Evolutionary conservation across 2,888 invertebrate genomes (phyloP).

Genomic region (Drosophila falleni): DNA sequence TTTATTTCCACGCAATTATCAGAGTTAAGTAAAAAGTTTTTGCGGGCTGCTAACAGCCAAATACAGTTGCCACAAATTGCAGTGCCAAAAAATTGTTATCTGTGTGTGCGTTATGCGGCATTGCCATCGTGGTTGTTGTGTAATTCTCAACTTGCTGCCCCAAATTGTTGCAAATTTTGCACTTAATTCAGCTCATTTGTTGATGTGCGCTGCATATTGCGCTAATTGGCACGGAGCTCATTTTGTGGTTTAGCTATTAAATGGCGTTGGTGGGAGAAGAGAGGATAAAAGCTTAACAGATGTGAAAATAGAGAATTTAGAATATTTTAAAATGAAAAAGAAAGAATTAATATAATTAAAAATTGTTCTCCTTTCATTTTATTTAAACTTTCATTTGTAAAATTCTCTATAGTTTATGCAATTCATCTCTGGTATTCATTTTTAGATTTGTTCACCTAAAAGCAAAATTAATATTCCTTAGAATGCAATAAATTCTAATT

Average conservation of each 20-base stretch:
- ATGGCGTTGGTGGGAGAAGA: not conserved
- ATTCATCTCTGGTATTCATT: no score
- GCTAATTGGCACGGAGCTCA: constrained; percentile 50
- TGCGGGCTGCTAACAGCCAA: constrained; percentile 34
- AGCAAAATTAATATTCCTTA: not conserved
- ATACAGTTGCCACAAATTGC: constrained; percentile 60
- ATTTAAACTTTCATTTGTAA: not conserved
- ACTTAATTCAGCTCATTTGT: constrained; percentile 59
- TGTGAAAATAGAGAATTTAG: constrained; percentile 1
- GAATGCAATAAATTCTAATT: not conserved
- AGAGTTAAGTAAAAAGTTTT: constrained; percentile 68
- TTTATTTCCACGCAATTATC: constrained; percentile 51
- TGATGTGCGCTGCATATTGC: constrained; percentile 28
- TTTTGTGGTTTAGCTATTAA: constrained; percentile 33
- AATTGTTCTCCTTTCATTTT: not conserved
- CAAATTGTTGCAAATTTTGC: constrained; percentile 42
- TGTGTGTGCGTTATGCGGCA: constrained; percentile 16
- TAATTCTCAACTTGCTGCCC: constrained; percentile 32
- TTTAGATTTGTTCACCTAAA: not conserved
- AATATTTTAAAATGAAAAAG: not conserved
- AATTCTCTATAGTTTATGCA: no score
- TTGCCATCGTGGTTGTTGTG: constrained; percentile 10
- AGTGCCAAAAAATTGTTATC: constrained; percentile 34
- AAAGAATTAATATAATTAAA: not conserved
- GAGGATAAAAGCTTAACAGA: not conserved